Percentiles rank a stretch among this genome's conserved stretches.
phyloP scores from a whole-genome alignment of 2,113 vertebrate species.

The Dasypus novemcinctus region DNA sequence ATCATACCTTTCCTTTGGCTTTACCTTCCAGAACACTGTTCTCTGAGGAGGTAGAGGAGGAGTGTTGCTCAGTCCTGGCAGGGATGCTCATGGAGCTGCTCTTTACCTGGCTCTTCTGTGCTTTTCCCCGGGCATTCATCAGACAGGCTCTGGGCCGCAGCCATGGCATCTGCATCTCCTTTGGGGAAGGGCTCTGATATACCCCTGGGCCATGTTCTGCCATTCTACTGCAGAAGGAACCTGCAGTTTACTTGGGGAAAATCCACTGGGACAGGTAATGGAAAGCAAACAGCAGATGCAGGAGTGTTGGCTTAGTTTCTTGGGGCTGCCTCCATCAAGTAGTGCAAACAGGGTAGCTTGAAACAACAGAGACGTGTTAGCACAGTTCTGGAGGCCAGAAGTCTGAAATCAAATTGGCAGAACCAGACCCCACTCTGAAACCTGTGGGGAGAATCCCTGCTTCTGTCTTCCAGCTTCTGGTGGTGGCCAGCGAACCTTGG shows the following conservation, averaged over 20 bases:
- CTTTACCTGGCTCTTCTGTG: conserved; percentile 7
- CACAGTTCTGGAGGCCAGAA: no score
- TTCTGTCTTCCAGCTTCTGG: no score
- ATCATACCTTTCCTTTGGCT: conserved; percentile 76
- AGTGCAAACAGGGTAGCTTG: no score
- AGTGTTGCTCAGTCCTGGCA: not conserved
- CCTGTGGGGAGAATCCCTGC: no score
- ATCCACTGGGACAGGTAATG: no score
- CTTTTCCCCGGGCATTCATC: no score
- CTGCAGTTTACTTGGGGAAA: not conserved
- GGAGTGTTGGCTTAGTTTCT: no score
- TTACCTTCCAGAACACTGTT: conserved; percentile 46
- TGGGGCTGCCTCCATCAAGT: no score
- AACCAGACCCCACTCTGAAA: no score
- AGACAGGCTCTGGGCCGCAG: not conserved
- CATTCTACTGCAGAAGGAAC: not conserved
- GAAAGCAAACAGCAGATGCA: not conserved
- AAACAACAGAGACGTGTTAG: no score
- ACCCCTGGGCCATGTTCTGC: not conserved
- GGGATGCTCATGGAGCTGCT: not conserved
- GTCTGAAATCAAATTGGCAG: no score
- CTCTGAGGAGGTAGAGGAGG: conserved; percentile 42
- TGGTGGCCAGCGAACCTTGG: no score
- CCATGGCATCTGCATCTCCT: not conserved
- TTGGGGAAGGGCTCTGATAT: not conserved